phyloP scores from a whole-genome alignment of 2,888 invertebrate species.

The Cantharis nigra region DNA sequence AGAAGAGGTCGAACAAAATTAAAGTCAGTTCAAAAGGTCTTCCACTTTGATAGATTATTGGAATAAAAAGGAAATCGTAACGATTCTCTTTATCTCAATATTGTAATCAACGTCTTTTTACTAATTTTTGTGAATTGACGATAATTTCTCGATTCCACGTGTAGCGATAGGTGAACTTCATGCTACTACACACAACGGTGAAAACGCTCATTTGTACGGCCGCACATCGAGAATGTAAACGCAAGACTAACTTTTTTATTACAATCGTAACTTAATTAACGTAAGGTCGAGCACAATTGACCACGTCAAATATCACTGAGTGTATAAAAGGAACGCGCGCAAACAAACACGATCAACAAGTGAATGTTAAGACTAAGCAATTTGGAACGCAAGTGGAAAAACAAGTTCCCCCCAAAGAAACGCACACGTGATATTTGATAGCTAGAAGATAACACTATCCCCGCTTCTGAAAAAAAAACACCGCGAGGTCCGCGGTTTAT shows the following conservation, averaged over 20 bases:
- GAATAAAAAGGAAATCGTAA: not conserved
- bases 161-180: conserved; percentile 83
- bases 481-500: not conserved
- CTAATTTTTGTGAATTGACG: conserved; percentile 90
- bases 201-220: conserved; percentile 51
- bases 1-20: not conserved
- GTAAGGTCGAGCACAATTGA: not conserved
- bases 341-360: not conserved
- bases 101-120: conserved; percentile 82
- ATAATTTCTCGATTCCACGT: conserved; percentile 93
- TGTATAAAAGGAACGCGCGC: not conserved
- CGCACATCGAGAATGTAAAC: conserved; percentile 43
- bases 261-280: conserved; percentile 3
- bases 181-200: conserved; percentile 59
- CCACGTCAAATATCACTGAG: not conserved
- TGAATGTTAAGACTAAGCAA: not conserved
- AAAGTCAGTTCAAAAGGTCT: not conserved
- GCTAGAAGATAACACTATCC: not conserved
- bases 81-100: not conserved
- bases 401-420: not conserved
- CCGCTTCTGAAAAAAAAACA: not conserved
- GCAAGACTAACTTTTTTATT: conserved; percentile 12
- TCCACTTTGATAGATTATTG: not conserved
- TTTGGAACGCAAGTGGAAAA: not conserved
- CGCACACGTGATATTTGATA: not conserved